Conservation (phyloP, 2,797 vertebrate genomes). For the Hemibagrus guttatus region DNA sequence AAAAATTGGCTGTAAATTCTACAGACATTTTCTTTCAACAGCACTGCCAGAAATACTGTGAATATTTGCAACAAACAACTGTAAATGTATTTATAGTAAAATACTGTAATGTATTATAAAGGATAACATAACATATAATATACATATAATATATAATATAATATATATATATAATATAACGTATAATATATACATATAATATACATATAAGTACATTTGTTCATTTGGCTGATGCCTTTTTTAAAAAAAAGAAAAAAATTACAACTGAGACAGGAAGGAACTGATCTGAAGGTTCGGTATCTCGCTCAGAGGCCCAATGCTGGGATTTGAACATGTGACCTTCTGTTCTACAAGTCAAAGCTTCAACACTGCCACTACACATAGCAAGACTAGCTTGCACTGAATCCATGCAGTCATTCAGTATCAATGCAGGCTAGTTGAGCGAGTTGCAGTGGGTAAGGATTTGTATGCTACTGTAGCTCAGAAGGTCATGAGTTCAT, state of each 20-base stretch:
- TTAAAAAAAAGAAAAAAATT: not conserved
- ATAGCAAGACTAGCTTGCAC: not conserved
- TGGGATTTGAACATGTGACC: not conserved
- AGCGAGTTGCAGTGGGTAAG: not conserved
- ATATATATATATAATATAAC: too few species aligned
- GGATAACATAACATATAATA: not conserved
- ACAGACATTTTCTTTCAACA: not conserved
- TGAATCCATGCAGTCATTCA: not conserved
- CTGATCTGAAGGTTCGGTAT: not conserved
- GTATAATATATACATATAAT: too few species aligned
- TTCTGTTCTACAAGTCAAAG: not conserved
- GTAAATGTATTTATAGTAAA: not conserved
- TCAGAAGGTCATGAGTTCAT: not conserved
- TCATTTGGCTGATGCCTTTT: too few species aligned
- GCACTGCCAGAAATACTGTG: not conserved
- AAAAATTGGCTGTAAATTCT: not conserved
- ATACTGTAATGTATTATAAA: not conserved
- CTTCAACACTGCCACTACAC: not conserved
- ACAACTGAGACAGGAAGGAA: not conserved
- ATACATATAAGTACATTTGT: not conserved
- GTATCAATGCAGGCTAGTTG: not conserved
- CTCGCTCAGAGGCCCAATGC: not conserved
- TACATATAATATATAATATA: too few species aligned
- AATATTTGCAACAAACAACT: not conserved
- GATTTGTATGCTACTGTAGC: not conserved